Percentiles rank a stretch among this genome's conserved stretches.
Conservation (phyloP, 1,140 invertebrate species). For the Ectropis grisescens region DNA sequence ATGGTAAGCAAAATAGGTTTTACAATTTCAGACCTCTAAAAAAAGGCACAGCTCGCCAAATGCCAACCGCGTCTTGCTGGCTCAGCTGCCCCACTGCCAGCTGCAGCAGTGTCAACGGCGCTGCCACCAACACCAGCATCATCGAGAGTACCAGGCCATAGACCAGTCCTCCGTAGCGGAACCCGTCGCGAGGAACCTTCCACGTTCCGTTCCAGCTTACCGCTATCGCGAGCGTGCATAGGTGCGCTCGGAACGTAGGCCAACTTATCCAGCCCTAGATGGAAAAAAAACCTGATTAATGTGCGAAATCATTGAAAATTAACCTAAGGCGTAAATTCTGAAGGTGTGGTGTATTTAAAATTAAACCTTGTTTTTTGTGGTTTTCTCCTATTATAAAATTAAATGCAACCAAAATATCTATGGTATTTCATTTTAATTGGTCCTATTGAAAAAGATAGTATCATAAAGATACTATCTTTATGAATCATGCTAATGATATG, state of each 20-base stretch:
- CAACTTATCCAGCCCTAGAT: constrained; percentile 33
- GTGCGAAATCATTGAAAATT: too few species aligned
- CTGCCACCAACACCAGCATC: constrained; percentile 74
- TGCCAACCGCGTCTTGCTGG: constrained; percentile 80
- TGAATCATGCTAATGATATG: too few species aligned
- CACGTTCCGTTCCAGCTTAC: constrained; percentile 67
- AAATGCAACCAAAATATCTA: too few species aligned
- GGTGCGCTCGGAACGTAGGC: constrained; percentile 26
- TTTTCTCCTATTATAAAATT: too few species aligned
- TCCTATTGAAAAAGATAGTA: too few species aligned
- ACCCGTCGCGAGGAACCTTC: constrained; percentile 67
- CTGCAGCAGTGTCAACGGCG: constrained; percentile 83
- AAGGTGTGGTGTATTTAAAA: too few species aligned
- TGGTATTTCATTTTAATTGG: too few species aligned
- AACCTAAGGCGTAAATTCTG: too few species aligned
- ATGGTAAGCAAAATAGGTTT: too few species aligned
- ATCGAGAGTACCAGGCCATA: constrained; percentile 79
- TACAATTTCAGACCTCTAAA: constrained; percentile 78
- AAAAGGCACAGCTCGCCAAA: constrained; percentile 85
- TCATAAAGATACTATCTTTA: too few species aligned
- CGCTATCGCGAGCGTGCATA: constrained; percentile 68
- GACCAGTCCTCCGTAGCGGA: constrained; percentile 71
- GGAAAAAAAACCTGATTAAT: constrained; percentile 1
- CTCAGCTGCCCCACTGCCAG: constrained; percentile 84
- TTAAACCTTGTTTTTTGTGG: too few species aligned